Evolutionary conservation across 1,140 invertebrate species (phyloP).

Genomic region (Planococcus citri): DNA sequence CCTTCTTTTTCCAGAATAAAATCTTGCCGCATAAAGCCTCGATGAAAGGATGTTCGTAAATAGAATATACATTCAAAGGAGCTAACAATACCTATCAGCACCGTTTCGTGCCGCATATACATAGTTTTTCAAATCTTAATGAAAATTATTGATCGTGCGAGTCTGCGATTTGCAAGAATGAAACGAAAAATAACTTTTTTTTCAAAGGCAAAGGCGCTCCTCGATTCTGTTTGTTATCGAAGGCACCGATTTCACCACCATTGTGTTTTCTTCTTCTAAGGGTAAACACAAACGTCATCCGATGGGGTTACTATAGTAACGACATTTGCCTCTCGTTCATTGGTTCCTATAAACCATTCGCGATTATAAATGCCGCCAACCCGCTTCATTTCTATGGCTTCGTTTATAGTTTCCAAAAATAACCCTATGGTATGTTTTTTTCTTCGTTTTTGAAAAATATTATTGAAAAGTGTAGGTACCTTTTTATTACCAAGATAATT

Average conservation of each 20-base stretch:
- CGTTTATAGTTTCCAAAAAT: neutral
- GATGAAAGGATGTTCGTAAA: no score
- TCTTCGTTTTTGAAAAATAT: neutral
- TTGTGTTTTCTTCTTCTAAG: constrained; percentile 13
- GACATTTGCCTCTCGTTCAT: neutral
- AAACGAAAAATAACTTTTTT: neutral
- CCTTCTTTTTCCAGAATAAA: no score
- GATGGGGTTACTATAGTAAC: neutral
- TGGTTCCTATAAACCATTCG: neutral
- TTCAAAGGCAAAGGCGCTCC: neutral
- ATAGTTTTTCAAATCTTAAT: neutral
- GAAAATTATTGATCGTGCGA: neutral
- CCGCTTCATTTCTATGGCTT: neutral
- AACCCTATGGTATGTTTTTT: neutral
- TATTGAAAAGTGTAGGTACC: no score
- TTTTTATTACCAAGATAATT: no score
- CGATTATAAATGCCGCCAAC: neutral
- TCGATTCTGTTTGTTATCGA: neutral
- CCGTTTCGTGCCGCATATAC: no score
- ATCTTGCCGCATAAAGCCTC: no score
- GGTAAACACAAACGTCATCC: neutral
- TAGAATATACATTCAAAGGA: no score
- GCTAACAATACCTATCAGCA: no score
- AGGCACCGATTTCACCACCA: constrained; percentile 13
- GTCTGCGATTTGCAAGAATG: neutral